Evolutionary conservation across 2,888 invertebrate genomes (phyloP).

Genomic region (Drosophila phalerata): DNA sequence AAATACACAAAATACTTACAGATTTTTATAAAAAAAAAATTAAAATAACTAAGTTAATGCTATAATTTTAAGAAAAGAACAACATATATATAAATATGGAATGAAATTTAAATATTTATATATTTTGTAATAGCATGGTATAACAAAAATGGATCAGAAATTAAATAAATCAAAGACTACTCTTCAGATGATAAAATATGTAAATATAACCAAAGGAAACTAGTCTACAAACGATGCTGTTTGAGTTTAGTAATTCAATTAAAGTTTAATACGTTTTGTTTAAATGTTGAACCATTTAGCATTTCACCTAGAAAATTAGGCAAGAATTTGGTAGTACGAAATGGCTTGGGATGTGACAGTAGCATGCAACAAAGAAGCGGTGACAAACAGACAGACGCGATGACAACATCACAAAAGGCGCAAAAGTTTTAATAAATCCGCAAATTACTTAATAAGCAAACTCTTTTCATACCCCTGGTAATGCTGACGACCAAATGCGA

Average conservation of each 20-base stretch:
- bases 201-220: no score
- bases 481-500: conserved; percentile 39
- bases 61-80: no score
- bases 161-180: no score
- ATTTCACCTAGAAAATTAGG: conserved; percentile 67
- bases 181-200: no score
- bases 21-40: no score
- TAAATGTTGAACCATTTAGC: conserved; percentile 27
- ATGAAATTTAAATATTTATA: no score
- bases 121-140: no score
- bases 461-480: conserved; percentile 24
- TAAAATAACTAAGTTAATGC: no score
- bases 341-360: not conserved
- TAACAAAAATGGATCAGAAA: no score
- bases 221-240: not conserved
- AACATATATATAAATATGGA: no score
- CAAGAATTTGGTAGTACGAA: conserved; percentile 59
- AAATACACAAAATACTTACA: no score
- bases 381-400: conserved; percentile 5
- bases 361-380: conserved; percentile 7
- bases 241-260: conserved; percentile 28
- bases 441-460: conserved; percentile 79
- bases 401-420: conserved; percentile 59
- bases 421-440: conserved; percentile 79
- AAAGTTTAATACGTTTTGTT: conserved; percentile 9